Percentiles rank a stretch among this genome's conserved stretches.
Evolutionary conservation across 92 coral and sea anemone species (phyloP).

Genomic region (Galaxea fascicularis): DNA sequence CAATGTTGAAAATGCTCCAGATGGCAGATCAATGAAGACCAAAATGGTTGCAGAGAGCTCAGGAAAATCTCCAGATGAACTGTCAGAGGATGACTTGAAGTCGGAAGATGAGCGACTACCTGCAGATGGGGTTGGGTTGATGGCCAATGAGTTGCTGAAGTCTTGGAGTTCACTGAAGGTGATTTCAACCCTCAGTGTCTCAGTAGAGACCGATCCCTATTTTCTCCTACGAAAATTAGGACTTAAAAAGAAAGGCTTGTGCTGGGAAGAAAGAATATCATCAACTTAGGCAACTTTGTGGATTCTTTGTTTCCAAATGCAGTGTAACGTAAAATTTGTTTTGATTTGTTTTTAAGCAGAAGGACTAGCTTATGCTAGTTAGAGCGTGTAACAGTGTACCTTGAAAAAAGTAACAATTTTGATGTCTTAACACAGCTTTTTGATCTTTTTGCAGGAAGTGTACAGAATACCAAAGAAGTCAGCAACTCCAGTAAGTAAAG

Average conservation of each 20-base stretch:
- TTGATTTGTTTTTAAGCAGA: no score
- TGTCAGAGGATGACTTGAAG: slow-evolving; percentile 85
- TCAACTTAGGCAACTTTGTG: no score
- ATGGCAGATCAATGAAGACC: slow-evolving; percentile 16
- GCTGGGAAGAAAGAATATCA: no score
- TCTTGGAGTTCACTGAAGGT: slow-evolving; percentile 95
- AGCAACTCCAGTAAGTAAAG: slow-evolving; percentile 68
- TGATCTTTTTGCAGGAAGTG: slow-evolving; percentile 61
- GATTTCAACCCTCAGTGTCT: background rate
- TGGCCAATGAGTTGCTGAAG: slow-evolving; percentile 85
- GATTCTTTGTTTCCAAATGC: no score
- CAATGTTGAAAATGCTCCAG: slow-evolving; percentile 36
- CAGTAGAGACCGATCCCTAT: no score
- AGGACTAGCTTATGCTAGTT: no score
- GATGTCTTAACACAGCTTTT: background rate
- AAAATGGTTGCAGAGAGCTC: slow-evolving; percentile 54
- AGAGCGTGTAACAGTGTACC: no score
- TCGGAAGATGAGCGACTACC: slow-evolving; percentile 80
- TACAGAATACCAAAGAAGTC: slow-evolving; percentile 82
- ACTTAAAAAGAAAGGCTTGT: no score
- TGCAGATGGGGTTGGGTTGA: slow-evolving; percentile 69
- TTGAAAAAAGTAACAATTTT: no score
- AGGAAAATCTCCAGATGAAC: slow-evolving; percentile 85
- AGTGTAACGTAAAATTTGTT: no score
- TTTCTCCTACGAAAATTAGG: no score